A percentile compares a stretch with the other conserved stretches of the same genome.
phyloP scores from a whole-genome alignment of 2,888 invertebrate species.

The Drosophila niveifrons region DNA sequence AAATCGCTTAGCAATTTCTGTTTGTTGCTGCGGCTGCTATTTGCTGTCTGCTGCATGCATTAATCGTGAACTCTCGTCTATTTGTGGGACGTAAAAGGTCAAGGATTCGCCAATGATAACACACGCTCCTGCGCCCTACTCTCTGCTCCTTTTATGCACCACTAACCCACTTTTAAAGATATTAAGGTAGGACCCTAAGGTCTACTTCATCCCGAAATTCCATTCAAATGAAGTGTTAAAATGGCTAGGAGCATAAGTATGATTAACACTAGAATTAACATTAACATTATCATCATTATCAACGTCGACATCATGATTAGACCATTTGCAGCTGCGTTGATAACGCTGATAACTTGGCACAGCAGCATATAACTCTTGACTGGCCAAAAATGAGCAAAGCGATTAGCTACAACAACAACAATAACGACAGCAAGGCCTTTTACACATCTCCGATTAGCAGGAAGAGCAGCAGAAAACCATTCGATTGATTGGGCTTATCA shows the following conservation, averaged over 20 bases:
- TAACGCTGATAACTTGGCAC: slow-evolving; percentile 23
- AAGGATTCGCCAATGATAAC: slow-evolving; percentile 13
- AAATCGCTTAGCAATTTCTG: slow-evolving; percentile 8
- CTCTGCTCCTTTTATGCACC: slow-evolving; percentile 23
- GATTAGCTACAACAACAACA: slow-evolving; percentile 28
- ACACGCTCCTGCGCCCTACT: slow-evolving; percentile 7
- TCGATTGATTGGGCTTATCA: slow-evolving; percentile 42
- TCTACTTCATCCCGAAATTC: not conserved
- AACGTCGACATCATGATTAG: not conserved
- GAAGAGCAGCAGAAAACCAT: slow-evolving; percentile 32
- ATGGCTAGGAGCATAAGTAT: slow-evolving; percentile 6
- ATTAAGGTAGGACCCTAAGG: slow-evolving; percentile 67
- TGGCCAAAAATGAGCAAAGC: slow-evolving; percentile 17
- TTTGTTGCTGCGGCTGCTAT: not conserved
- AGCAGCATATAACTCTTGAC: slow-evolving; percentile 32
- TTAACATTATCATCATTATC: not conserved
- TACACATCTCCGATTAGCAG: slow-evolving; percentile 51
- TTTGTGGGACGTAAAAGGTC: not conserved
- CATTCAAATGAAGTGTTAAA: slow-evolving; percentile 1
- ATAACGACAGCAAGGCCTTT: slow-evolving; percentile 31
- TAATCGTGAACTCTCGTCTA: not conserved
- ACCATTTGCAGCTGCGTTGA: slow-evolving; percentile 28
- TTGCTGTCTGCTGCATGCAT: not conserved
- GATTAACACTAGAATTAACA: not conserved
- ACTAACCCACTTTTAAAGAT: slow-evolving; percentile 61